phyloP scores from a whole-genome alignment of 2,113 vertebrate genomes.

The Peucedramus taeniatus region DNA sequence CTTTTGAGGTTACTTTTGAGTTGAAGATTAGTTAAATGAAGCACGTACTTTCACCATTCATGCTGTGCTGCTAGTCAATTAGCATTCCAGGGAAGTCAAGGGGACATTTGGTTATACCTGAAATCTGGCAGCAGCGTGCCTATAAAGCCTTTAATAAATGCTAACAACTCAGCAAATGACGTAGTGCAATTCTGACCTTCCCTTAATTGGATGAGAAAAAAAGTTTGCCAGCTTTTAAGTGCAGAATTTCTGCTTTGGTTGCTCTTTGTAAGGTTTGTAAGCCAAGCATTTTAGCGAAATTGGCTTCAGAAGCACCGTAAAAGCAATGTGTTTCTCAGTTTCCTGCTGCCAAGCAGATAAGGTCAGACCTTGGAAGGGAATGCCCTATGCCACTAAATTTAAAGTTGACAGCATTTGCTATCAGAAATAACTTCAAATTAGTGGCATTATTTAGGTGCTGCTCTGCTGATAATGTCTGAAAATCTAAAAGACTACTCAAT shows the following conservation, averaged over 20 bases:
- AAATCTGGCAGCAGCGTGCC: constrained; percentile 50
- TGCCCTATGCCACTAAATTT: background rate
- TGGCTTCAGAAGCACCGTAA: background rate
- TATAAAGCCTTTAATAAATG: constrained; percentile 37
- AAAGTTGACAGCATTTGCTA: background rate
- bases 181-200: background rate
- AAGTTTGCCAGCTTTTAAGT: background rate
- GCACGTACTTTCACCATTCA: background rate
- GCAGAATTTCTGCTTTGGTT: constrained; percentile 14
- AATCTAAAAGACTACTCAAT: constrained; percentile 10
- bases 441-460: constrained; percentile 17
- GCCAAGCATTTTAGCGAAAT: background rate
- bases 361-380: background rate
- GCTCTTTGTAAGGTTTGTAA: constrained; percentile 15
- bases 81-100: constrained; percentile 35
- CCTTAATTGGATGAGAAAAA: constrained; percentile 11
- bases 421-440: constrained; percentile 19
- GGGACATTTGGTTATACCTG: constrained; percentile 59
- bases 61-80: constrained; percentile 12
- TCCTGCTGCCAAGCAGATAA: constrained; percentile 18
- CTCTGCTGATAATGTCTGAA: background rate
- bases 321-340: background rate
- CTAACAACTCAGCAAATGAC: constrained; percentile 19
- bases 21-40: constrained; percentile 29
- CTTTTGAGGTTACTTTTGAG: constrained; percentile 11